Conservation (phyloP, 2,888 invertebrate genomes). For the Apodemia duryi region DNA sequence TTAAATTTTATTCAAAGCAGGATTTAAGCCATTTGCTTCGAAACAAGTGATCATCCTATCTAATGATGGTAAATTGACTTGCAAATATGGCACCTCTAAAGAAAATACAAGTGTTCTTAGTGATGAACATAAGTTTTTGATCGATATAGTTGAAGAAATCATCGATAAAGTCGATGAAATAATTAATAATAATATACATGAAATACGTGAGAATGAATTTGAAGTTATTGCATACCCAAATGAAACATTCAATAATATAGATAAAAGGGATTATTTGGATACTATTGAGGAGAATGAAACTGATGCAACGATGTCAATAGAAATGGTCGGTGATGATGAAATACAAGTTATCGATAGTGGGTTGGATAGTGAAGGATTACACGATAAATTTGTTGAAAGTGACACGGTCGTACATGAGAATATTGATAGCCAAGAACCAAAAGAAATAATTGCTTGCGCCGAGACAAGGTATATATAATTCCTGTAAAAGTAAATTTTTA, state of each 20-base stretch:
- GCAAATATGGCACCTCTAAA: slow-evolving; percentile 38
- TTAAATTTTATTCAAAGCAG: slow-evolving; percentile 36
- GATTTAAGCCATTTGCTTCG: slow-evolving; percentile 64
- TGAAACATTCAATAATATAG: slow-evolving; percentile 31
- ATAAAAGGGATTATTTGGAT: slow-evolving; percentile 47
- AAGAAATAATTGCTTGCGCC: not conserved
- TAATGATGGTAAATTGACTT: slow-evolving; percentile 48
- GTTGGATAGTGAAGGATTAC: not conserved
- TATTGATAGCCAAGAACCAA: not conserved
- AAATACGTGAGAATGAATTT: slow-evolving; percentile 45
- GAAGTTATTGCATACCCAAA: slow-evolving; percentile 50
- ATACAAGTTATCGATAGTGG: slow-evolving; percentile 40
- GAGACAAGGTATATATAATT: not conserved
- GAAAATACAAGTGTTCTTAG: slow-evolving; percentile 25
- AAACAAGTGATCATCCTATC: slow-evolving; percentile 60
- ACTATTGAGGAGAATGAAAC: slow-evolving; percentile 51
- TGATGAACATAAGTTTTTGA: slow-evolving; percentile 35
- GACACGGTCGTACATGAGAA: not conserved
- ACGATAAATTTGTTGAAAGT: not conserved
- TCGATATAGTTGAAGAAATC: slow-evolving; percentile 49
- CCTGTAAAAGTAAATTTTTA: no score
- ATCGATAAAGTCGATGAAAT: slow-evolving; percentile 51
- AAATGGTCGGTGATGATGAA: slow-evolving; percentile 35
- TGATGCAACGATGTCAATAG: slow-evolving; percentile 35
- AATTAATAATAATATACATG: slow-evolving; percentile 22